Evolutionary conservation across 2,113 vertebrate genomes (phyloP).

Genomic region (Thymallus thymallus): DNA sequence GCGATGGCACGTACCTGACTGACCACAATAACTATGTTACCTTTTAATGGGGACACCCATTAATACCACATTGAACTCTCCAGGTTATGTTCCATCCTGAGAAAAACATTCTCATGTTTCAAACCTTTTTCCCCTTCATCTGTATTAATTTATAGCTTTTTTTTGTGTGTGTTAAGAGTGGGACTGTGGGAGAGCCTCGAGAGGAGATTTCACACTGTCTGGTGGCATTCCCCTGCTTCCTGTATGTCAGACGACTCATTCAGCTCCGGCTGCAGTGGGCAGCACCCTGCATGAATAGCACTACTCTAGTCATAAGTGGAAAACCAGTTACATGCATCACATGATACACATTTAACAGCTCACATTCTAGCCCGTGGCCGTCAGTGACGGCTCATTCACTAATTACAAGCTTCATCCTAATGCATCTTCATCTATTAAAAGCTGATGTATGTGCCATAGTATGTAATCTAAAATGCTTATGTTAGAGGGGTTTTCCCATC

Average conservation of each 20-base stretch:
- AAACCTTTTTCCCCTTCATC: too few species aligned
- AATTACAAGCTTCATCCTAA: not conserved
- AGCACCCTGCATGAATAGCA: not conserved
- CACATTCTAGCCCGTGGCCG: not conserved
- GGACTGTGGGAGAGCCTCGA: not conserved
- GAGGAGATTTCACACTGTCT: constrained; percentile 11
- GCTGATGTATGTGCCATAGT: too few species aligned
- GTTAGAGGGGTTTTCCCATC: too few species aligned
- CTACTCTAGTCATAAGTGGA: constrained; percentile 9
- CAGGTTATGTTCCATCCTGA: too few species aligned
- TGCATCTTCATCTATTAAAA: too few species aligned
- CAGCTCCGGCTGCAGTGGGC: not conserved
- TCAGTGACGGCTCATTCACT: not conserved
- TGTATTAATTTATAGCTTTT: too few species aligned
- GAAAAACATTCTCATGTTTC: too few species aligned
- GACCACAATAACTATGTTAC: too few species aligned
- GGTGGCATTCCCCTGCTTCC: not conserved
- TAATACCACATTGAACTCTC: too few species aligned
- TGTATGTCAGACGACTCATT: constrained; percentile 10
- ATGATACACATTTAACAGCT: not conserved
- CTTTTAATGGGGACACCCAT: too few species aligned
- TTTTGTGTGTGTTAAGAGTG: too few species aligned
- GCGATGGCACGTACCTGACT: not conserved
- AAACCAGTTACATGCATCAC: not conserved
- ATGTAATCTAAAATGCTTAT: too few species aligned